These are phyloP conservation scores for Podarcis muralis DNA, from an alignment of 2,113 vertebrate genomes.

Conservation along the genomic window DNA sequence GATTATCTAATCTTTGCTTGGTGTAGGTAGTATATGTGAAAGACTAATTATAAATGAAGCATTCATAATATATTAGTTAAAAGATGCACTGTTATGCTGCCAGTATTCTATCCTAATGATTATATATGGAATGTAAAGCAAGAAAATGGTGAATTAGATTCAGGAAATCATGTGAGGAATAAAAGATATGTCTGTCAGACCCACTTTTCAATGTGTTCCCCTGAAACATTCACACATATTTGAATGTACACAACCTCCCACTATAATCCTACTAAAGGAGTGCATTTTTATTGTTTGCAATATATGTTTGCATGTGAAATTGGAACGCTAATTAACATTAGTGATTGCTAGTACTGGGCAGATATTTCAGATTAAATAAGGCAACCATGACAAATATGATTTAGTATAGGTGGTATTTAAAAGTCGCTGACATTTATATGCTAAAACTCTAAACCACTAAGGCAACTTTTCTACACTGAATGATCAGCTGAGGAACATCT, in stretches of 20 bases:
- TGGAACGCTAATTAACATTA: not conserved
- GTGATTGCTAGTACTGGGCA: not conserved
- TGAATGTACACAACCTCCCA: not conserved
- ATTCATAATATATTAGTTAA: not conserved
- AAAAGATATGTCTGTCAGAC: not conserved
- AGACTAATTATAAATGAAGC: slow-evolving; percentile 3
- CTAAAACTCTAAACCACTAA: not conserved
- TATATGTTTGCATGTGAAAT: not conserved
- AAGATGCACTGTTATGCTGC: not conserved
- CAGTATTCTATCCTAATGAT: not conserved
- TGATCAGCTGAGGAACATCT: not conserved
- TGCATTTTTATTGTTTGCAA: not conserved
- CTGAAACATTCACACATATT: not conserved
- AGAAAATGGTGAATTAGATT: not conserved
- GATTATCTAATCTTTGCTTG: not conserved
- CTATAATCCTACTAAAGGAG: not conserved
- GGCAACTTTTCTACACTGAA: not conserved
- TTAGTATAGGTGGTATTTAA: not conserved
- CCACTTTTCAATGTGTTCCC: no score
- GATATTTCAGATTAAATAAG: not conserved
- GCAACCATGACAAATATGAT: not conserved
- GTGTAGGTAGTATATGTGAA: not conserved
- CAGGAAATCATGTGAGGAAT: not conserved
- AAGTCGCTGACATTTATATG: not conserved
- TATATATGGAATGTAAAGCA: not conserved